Evolutionary conservation across 2,113 vertebrate genomes (phyloP).

Genomic region (Protobothrops flavoviridis): DNA sequence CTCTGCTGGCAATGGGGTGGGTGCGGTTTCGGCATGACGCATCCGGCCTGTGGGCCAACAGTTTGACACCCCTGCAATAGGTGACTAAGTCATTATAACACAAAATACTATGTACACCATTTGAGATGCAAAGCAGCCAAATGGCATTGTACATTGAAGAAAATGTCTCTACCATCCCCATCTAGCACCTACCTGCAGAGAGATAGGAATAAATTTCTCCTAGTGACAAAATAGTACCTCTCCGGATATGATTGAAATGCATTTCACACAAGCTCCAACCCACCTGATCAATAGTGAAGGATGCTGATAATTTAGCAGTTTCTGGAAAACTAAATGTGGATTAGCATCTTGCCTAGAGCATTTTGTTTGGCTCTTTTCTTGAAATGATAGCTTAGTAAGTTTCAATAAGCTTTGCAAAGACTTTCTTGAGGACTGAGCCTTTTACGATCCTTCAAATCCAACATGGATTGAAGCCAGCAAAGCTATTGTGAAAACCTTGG

Average conservation of each 20-base stretch:
- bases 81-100: not conserved
- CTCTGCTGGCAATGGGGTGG: no score
- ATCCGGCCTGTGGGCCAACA: no score
- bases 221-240: not conserved
- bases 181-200: not conserved
- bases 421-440: not conserved
- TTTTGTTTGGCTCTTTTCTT: not conserved
- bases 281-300: not conserved
- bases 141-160: not conserved
- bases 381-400: not conserved
- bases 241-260: not conserved
- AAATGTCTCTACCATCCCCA: not conserved
- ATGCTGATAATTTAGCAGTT: not conserved
- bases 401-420: not conserved
- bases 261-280: not conserved
- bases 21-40: no score
- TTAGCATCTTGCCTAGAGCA: not conserved
- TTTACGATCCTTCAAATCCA: constrained; percentile 15
- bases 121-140: not conserved
- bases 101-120: not conserved
- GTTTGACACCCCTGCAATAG: not conserved
- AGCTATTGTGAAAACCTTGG: constrained; percentile 12
- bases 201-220: not conserved
- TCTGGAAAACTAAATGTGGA: not conserved
- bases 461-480: not conserved